A percentile compares a stretch with the other conserved stretches of the same genome.
Conservation (phyloP, 2,888 invertebrate genomes). For the Helobdella robusta region DNA sequence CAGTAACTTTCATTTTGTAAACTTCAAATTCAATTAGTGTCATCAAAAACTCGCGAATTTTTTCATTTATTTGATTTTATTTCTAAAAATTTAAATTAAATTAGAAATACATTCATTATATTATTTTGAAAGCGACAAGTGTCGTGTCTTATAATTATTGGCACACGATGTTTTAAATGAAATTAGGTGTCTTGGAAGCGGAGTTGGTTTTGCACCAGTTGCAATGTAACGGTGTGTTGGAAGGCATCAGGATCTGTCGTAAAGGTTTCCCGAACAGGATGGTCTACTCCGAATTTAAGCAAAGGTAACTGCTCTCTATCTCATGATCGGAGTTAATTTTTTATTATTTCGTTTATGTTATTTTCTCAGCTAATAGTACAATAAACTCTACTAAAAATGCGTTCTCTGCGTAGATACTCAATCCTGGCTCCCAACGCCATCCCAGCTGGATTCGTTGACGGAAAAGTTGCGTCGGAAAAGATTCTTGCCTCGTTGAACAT, state of each 20-base stretch:
- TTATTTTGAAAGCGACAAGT: too few relatives aligned
- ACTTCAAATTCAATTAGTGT: too few relatives aligned
- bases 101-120: too few relatives aligned
- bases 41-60: too few relatives aligned
- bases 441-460: constrained; percentile 53
- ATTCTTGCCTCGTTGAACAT: constrained; percentile 58
- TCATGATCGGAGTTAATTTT: too few relatives aligned
- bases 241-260: constrained; percentile 99
- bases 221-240: constrained; percentile 99
- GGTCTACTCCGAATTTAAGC: constrained; percentile 98
- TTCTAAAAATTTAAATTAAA: too few relatives aligned
- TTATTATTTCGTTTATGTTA: too few relatives aligned
- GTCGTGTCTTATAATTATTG: too few relatives aligned
- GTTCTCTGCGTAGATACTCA: constrained; percentile 54
- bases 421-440: constrained; percentile 86
- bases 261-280: constrained; percentile 99
- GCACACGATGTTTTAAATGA: too few relatives aligned
- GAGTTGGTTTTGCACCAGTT: constrained; percentile 98
- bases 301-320: constrained; percentile 73
- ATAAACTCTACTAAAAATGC: neutral
- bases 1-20: too few relatives aligned
- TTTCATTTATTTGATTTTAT: too few relatives aligned
- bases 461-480: constrained; percentile 60
- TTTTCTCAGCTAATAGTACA: too few relatives aligned
- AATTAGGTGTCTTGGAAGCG: constrained; percentile 92